A percentile compares a stretch with the other conserved stretches of the same genome.
Evolutionary conservation across 1,140 invertebrate species (phyloP).

Genomic region (Lucilia sericata): DNA sequence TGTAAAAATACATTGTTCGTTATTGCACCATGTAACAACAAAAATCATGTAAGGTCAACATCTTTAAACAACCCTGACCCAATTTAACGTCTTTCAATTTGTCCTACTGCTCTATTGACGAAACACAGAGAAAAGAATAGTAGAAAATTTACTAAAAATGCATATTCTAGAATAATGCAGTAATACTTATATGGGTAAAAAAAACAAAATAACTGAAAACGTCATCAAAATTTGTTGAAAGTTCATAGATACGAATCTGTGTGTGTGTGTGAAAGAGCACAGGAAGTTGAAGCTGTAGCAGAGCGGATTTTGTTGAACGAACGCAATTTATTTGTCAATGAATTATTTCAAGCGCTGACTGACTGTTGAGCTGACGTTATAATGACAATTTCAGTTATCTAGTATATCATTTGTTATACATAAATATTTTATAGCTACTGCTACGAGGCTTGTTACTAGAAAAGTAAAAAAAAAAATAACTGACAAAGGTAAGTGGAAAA

Average conservation of each 20-base stretch:
- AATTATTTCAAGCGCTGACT: background rate
- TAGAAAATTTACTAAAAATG: background rate
- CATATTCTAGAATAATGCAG: background rate
- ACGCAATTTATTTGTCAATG: constrained; percentile 38
- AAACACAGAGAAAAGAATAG: background rate
- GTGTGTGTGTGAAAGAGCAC: background rate
- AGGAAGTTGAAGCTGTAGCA: background rate
- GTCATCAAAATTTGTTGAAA: background rate
- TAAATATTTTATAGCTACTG: no score
- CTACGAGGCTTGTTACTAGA: no score
- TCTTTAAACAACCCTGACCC: constrained; percentile 2
- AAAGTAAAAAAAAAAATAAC: no score
- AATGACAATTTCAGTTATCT: background rate
- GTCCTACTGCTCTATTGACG: constrained; percentile 7
- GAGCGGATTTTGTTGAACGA: constrained; percentile 3
- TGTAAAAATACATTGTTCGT: background rate
- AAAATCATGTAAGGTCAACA: background rate
- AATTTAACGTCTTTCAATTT: background rate
- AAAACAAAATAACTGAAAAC: background rate
- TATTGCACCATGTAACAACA: background rate
- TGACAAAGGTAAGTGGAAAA: no score
- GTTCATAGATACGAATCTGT: background rate
- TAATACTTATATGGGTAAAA: background rate
- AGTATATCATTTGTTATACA: background rate
- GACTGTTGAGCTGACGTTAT: background rate